phyloP scores from a whole-genome alignment of 2,888 invertebrate genomes.

The Andrena dorsata region DNA sequence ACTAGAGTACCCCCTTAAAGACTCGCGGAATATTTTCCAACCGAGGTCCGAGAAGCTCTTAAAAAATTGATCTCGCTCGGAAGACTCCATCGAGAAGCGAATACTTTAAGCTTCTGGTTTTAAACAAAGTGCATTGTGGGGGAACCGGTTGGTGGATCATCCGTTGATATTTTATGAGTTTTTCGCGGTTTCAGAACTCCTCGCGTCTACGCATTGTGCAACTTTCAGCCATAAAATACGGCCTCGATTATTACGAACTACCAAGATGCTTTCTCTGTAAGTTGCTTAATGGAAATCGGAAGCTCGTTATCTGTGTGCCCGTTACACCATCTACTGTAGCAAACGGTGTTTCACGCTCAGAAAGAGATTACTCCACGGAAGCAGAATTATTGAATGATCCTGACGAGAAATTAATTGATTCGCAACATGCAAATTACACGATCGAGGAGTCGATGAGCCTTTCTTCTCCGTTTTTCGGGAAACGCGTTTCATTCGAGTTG shows the following conservation, averaged over 20 bases:
- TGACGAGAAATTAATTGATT: no score
- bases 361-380: background rate
- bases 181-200: slow-evolving; percentile 15
- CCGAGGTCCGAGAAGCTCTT: background rate
- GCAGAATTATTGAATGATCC: no score
- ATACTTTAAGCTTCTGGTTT: slow-evolving; percentile 20
- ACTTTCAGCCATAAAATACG: slow-evolving; percentile 17
- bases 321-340: background rate
- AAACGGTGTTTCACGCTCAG: background rate
- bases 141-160: background rate
- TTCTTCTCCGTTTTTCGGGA: no score
- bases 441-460: no score
- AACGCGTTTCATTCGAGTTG: background rate
- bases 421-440: no score
- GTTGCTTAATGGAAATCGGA: slow-evolving; percentile 14
- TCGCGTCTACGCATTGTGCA: background rate
- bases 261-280: slow-evolving; percentile 4
- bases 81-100: background rate
- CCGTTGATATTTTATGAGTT: slow-evolving; percentile 15
- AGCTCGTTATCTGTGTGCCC: background rate
- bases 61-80: slow-evolving; percentile 5
- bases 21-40: background rate
- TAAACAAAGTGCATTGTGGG: slow-evolving; percentile 3
- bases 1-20: background rate
- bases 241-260: slow-evolving; percentile 22